phyloP scores from a whole-genome alignment of 2,113 vertebrate genomes.

The Sitta europaea region DNA sequence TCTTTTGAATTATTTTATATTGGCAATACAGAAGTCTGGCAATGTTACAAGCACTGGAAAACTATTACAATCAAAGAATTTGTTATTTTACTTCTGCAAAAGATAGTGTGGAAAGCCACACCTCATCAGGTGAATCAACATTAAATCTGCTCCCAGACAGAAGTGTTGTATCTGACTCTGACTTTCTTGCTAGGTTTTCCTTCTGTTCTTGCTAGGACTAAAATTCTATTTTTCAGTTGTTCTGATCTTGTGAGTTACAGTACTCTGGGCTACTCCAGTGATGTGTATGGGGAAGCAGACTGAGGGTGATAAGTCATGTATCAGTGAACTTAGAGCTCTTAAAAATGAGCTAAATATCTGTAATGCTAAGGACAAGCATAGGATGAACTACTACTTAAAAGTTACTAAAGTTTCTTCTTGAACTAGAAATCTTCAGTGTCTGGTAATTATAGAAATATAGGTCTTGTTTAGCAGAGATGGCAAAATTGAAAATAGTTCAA shows the following conservation, averaged over 20 bases:
- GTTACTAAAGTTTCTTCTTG: neutral
- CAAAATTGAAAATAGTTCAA: neutral
- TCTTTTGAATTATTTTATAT: neutral
- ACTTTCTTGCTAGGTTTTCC: neutral
- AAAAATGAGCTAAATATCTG: neutral
- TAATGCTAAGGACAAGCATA: neutral
- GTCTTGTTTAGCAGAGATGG: neutral
- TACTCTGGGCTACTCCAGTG: neutral
- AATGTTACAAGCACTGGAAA: neutral
- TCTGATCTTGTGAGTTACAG: neutral
- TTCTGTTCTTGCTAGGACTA: neutral
- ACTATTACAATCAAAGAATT: neutral
- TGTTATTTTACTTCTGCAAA: neutral
- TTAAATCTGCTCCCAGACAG: neutral
- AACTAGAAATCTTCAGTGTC: neutral
- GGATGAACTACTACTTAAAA: neutral
- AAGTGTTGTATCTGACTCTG: neutral
- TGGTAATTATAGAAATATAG: neutral
- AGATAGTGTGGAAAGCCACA: neutral
- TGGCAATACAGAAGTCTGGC: neutral
- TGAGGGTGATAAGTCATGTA: neutral
- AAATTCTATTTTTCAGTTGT: neutral
- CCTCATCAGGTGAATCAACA: neutral
- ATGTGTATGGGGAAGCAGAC: neutral
- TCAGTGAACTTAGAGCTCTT: neutral